Conservation (phyloP, 37 sponge, comb jelly and placozoan species). For the Agelas oroides region DNA sequence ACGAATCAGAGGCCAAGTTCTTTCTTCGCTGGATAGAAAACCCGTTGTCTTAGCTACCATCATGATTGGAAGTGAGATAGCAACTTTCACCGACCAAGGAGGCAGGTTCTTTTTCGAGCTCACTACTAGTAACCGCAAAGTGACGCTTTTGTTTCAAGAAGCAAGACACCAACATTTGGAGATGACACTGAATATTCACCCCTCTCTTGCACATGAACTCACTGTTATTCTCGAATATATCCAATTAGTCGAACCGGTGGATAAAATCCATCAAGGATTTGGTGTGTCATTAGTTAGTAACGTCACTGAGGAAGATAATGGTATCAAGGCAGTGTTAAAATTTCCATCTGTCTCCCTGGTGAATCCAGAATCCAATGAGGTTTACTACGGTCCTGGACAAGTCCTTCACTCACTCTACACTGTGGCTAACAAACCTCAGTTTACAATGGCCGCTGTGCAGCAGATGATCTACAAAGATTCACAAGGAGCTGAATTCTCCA, state of each 20-base stretch:
- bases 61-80: constrained; percentile 17
- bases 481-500: constrained; percentile 12
- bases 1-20: constrained; percentile 6
- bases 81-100: constrained; percentile 22
- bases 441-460: not conserved
- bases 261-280: not conserved
- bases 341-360: constrained; percentile 1
- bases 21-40: not conserved
- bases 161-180: not conserved
- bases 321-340: not conserved
- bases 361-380: not conserved
- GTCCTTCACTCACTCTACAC: constrained; percentile 25
- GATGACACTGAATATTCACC: not conserved
- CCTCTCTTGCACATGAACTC: not conserved
- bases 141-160: constrained; percentile 22
- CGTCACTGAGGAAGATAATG: not conserved
- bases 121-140: not conserved
- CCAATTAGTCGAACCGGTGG: not conserved
- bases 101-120: constrained; percentile 26
- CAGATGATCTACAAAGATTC: constrained; percentile 23
- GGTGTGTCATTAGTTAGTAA: not conserved
- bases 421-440: constrained; percentile 2
- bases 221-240: constrained; percentile 17
- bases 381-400: constrained; percentile 22
- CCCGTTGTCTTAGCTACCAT: constrained; percentile 33